Conservation (phyloP, 2,797 vertebrate genomes). For the Notoglanidium macrostoma region DNA sequence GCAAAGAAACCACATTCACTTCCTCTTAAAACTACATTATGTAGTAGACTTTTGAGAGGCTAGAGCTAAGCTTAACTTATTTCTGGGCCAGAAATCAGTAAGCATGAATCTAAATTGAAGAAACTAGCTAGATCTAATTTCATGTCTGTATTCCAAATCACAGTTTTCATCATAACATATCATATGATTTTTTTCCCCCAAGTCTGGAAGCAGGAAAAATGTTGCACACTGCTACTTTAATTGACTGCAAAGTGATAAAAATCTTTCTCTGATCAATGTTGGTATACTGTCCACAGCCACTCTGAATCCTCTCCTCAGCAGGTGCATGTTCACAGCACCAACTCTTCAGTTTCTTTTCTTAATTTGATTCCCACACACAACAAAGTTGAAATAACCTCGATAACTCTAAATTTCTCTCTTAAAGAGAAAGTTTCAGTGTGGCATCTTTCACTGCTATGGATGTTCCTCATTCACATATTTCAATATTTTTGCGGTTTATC, state of each 20-base stretch:
- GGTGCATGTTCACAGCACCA: neutral
- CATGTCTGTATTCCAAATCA: neutral
- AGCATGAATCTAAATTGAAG: neutral
- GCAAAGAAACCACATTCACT: neutral
- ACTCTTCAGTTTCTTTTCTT: neutral
- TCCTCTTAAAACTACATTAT: neutral
- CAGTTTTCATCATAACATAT: too few relatives aligned
- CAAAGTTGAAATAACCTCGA: neutral
- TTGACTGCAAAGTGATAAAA: neutral
- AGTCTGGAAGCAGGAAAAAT: neutral
- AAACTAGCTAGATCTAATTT: neutral
- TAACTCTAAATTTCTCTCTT: neutral
- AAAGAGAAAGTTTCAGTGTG: neutral
- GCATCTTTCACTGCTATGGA: neutral
- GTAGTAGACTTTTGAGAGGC: neutral
- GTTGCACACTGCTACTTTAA: neutral
- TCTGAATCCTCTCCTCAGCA: conserved; percentile 16
- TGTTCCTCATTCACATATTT: neutral
- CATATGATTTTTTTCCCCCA: neutral
- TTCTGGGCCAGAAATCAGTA: neutral
- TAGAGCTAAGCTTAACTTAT: neutral
- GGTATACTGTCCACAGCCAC: neutral
- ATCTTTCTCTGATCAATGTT: neutral
- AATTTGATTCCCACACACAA: neutral
- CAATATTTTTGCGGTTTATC: neutral